phyloP scores from a whole-genome alignment of 2,888 invertebrate genomes.

The Cyrtodaria siliqua region DNA sequence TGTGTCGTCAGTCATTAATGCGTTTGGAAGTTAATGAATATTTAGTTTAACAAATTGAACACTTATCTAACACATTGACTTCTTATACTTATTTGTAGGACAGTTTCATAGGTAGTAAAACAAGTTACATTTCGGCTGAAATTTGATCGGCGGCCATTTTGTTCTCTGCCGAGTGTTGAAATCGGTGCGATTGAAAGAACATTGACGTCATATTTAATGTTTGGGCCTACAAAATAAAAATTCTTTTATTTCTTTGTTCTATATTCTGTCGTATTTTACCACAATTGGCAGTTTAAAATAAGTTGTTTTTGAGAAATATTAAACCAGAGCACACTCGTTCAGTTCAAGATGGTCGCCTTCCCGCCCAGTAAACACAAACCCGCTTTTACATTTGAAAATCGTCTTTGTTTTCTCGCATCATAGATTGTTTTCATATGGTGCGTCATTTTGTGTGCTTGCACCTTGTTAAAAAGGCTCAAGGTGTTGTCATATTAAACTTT shows the following conservation, averaged over 20 bases:
- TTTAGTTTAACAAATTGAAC: slow-evolving; percentile 5
- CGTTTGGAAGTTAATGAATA: slow-evolving; percentile 38
- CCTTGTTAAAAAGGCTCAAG: neutral
- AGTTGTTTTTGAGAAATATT: neutral
- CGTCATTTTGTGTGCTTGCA: neutral
- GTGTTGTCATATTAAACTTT: slow-evolving; percentile 4
- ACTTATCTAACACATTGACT: slow-evolving; percentile 22
- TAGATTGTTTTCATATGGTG: neutral
- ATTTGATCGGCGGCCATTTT: slow-evolving; percentile 60
- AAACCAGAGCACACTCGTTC: slow-evolving; percentile 3
- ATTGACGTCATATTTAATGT: slow-evolving; percentile 32
- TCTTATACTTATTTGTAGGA: slow-evolving; percentile 2
- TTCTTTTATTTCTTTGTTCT: slow-evolving; percentile 7
- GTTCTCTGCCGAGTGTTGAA: slow-evolving; percentile 59
- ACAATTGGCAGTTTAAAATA: neutral
- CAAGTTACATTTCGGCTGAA: neutral
- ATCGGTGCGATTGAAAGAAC: slow-evolving; percentile 64
- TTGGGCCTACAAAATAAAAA: slow-evolving; percentile 10
- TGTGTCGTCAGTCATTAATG: neutral
- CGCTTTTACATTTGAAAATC: slow-evolving; percentile 7
- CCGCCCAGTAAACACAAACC: slow-evolving; percentile 27
- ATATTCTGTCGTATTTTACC: too few species aligned
- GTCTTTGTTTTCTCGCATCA: slow-evolving; percentile 15
- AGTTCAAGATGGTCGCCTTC: slow-evolving; percentile 56
- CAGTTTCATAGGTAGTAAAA: too few species aligned